Percentiles rank a stretch among this genome's conserved stretches.
Conservation (phyloP, 2,113 vertebrate species). For the Nannobrachium achirus region DNA sequence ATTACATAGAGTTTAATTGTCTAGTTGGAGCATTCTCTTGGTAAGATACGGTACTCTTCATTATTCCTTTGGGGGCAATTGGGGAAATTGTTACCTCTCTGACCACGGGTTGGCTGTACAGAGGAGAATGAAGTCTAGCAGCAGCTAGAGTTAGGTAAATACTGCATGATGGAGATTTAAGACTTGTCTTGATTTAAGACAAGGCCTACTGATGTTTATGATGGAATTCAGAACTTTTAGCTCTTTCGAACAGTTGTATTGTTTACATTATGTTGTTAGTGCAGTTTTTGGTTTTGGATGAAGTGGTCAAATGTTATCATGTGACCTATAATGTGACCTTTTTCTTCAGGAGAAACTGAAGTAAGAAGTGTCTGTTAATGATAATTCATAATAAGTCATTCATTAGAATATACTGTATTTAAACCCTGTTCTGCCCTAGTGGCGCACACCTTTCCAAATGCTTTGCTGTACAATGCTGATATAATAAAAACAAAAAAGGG, state of each 20-base stretch:
- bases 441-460: conserved; percentile 43
- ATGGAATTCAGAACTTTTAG: background rate
- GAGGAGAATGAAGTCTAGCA: too few relatives aligned
- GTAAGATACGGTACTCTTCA: too few relatives aligned
- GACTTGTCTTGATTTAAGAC: background rate
- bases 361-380: conserved; percentile 55
- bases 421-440: conserved; percentile 40
- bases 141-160: too few relatives aligned
- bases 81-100: background rate
- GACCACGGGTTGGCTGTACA: too few relatives aligned
- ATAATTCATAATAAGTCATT: background rate
- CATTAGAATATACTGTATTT: conserved; percentile 19
- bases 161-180: background rate
- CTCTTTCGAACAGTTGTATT: background rate
- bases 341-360: conserved; percentile 51
- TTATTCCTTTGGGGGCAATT: background rate
- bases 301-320: conserved; percentile 69
- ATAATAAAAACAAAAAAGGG: conserved; percentile 4
- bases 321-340: conserved; percentile 72
- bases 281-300: conserved; percentile 16
- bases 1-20: conserved; percentile 1
- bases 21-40: too few relatives aligned
- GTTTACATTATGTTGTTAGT: background rate
- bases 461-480: conserved; percentile 39
- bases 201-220: background rate